Percentiles rank a stretch among this genome's conserved stretches.
These are phyloP conservation scores for Pristionchus maxplancki DNA, from an alignment of 2,888 invertebrate genomes.

Conservation along the genomic window DNA sequence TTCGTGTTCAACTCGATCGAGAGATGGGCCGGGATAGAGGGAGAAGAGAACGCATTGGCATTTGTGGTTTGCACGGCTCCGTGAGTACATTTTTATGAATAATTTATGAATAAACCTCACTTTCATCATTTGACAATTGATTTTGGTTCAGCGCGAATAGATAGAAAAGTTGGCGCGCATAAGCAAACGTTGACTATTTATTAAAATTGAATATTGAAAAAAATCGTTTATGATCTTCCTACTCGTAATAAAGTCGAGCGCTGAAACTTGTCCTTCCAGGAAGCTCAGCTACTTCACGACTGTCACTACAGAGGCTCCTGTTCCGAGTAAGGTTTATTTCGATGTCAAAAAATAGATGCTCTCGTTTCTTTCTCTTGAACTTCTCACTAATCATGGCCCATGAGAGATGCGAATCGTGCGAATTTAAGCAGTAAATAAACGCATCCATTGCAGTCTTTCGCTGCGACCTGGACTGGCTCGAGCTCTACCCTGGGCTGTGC, in stretches of 20 bases:
- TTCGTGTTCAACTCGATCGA: not conserved
- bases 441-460: not conserved
- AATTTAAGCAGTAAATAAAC: too few relatives aligned
- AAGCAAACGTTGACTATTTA: too few relatives aligned
- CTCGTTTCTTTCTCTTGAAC: too few relatives aligned
- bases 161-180: not conserved
- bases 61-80: conserved; percentile 24
- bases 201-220: too few relatives aligned
- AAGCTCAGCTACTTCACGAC: not conserved
- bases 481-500: conserved; percentile 11
- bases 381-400: too few relatives aligned
- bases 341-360: too few relatives aligned
- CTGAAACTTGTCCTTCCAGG: not conserved
- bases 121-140: too few relatives aligned
- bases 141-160: too few relatives aligned
- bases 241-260: too few relatives aligned
- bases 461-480: conserved; percentile 18
- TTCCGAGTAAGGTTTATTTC: not conserved
- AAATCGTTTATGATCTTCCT: too few relatives aligned
- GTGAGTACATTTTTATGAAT: not conserved
- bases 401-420: too few relatives aligned
- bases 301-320: not conserved
- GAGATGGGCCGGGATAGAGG: not conserved
- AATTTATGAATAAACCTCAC: too few relatives aligned
- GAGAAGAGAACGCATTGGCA: not conserved